Conservation (phyloP, 2,113 vertebrate species). For the Taxidea taxus region DNA sequence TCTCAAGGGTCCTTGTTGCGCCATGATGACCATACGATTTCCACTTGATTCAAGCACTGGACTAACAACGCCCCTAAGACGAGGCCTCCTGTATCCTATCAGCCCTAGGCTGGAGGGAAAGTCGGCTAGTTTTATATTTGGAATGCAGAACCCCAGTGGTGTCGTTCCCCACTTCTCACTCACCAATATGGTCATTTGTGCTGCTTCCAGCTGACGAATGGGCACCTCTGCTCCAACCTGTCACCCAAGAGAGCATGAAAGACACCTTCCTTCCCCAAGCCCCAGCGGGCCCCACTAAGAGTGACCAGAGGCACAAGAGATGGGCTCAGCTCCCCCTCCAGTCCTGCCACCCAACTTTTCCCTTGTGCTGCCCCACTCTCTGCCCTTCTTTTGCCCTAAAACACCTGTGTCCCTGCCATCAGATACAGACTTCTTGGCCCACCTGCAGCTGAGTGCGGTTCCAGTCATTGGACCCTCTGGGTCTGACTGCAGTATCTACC, state of each 20-base stretch:
- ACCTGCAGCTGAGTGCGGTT: not conserved
- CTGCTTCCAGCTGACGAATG: not conserved
- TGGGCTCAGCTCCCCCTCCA: not conserved
- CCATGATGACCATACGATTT: not conserved
- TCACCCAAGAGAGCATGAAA: not conserved
- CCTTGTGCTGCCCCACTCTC: not conserved
- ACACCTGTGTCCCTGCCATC: not conserved
- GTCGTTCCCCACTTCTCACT: not conserved
- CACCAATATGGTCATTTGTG: not conserved
- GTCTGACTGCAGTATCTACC: not conserved
- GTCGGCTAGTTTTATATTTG: not conserved
- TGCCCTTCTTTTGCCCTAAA: not conserved
- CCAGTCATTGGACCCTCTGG: not conserved
- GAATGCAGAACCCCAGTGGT: not conserved
- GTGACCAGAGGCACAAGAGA: not conserved
- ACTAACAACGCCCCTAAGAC: not conserved
- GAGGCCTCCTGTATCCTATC: not conserved
- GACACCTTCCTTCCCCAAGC: not conserved
- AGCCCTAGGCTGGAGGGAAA: not conserved
- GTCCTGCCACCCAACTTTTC: not conserved
- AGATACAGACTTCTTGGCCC: not conserved
- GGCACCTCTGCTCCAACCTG: not conserved
- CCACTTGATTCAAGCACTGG: not conserved
- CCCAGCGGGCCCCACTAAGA: not conserved
- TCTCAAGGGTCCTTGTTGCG: not conserved